These are phyloP conservation scores for Alviniconcha marisindica DNA, from an alignment of 1,140 invertebrate genomes.

Conservation along the genomic window DNA sequence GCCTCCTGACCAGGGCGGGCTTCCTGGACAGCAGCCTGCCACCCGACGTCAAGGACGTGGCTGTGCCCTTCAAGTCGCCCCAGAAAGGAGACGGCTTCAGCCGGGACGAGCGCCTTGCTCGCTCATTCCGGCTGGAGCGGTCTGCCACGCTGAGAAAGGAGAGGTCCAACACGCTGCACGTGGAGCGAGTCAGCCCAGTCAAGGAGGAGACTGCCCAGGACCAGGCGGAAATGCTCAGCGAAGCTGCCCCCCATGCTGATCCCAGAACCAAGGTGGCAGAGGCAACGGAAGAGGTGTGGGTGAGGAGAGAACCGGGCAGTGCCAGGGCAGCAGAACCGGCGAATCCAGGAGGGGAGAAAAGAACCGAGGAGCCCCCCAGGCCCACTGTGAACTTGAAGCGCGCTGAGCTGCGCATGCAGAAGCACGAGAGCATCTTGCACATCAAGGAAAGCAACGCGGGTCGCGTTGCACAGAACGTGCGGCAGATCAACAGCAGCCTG, in stretches of 20 bases:
- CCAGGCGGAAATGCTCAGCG: not conserved
- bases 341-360: not conserved
- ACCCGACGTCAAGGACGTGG: slow-evolving; percentile 35
- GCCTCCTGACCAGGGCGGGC: slow-evolving; percentile 65
- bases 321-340: not conserved
- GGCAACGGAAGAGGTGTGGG: slow-evolving; percentile 20
- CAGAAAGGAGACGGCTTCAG: slow-evolving; percentile 20
- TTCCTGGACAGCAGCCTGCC: slow-evolving; percentile 47
- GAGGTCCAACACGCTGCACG: not conserved
- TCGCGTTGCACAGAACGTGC: slow-evolving; percentile 57
- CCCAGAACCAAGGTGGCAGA: not conserved
- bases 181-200: not conserved
- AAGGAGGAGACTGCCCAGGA: not conserved
- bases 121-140: slow-evolving; percentile 1
- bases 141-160: not conserved
- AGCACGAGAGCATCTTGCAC: slow-evolving; percentile 66
- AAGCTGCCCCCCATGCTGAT: not conserved
- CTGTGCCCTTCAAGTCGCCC: slow-evolving; percentile 47
- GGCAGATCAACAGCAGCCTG: slow-evolving; percentile 52
- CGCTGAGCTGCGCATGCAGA: slow-evolving; percentile 56
- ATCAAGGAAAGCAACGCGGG: slow-evolving; percentile 61
- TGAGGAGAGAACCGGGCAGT: not conserved
- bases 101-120: not conserved
- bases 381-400: slow-evolving; percentile 55
- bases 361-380: not conserved